Percentiles rank a stretch among this genome's conserved stretches.
These are phyloP conservation scores for Zosterops borbonicus DNA, from an alignment of 2,113 vertebrate genomes.

Conservation along the genomic window DNA sequence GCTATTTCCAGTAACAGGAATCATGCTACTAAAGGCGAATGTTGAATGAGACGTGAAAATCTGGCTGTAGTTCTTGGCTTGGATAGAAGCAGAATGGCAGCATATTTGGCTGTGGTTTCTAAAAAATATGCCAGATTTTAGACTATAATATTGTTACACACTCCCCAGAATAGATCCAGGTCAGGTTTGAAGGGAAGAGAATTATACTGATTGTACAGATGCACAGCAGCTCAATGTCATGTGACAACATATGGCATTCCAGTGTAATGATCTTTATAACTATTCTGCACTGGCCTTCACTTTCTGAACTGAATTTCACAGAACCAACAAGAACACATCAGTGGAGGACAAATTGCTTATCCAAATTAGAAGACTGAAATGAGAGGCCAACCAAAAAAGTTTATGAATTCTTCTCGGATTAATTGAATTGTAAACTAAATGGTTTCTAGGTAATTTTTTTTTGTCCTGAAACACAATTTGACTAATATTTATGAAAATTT, in stretches of 20 bases:
- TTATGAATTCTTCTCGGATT: fast-evolving
- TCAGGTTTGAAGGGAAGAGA: not conserved
- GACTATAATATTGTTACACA: not conserved
- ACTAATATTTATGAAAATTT: not conserved
- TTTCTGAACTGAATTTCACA: not conserved
- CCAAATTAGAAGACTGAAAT: not conserved
- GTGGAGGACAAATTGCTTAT: not conserved
- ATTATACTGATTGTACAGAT: not conserved
- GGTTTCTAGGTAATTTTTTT: not conserved
- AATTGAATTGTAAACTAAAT: not conserved
- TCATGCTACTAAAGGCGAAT: not conserved
- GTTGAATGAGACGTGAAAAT: not conserved
- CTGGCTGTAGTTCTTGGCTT: not conserved
- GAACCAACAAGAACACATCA: not conserved
- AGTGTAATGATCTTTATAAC: not conserved
- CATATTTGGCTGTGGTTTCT: not conserved
- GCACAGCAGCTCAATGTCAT: not conserved
- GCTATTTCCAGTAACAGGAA: not conserved
- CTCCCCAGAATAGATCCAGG: not conserved
- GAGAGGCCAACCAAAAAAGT: not conserved
- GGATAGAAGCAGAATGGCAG: not conserved
- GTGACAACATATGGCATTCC: not conserved
- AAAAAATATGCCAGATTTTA: not conserved
- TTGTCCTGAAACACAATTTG: not conserved
- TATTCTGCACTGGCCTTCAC: not conserved